Percentiles rank a stretch among this genome's conserved stretches.
Conservation (phyloP, 2,888 invertebrate genomes). For the Gari tellinella region DNA sequence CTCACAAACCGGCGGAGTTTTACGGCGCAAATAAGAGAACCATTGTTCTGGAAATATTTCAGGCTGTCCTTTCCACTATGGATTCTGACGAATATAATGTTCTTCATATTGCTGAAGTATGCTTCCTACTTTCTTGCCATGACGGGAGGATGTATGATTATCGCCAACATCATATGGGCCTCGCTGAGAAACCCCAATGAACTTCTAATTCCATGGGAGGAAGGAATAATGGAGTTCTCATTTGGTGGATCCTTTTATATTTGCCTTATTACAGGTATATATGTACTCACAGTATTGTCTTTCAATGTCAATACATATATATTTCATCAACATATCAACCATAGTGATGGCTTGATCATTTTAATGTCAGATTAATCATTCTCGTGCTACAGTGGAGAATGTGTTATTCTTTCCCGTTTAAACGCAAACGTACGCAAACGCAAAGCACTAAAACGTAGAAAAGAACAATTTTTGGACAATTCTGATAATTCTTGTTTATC, state of each 20-base stretch:
- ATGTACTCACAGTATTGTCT: too few species aligned
- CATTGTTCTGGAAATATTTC: slow-evolving; percentile 1
- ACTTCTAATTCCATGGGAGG: slow-evolving; percentile 85
- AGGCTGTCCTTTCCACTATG: slow-evolving; percentile 87
- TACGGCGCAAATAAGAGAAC: background rate
- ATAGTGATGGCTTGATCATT: too few species aligned
- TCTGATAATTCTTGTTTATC: too few species aligned
- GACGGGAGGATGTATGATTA: slow-evolving; percentile 86
- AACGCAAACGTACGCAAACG: too few species aligned
- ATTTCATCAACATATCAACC: too few species aligned
- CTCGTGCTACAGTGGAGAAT: too few species aligned
- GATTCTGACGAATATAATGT: slow-evolving; percentile 86
- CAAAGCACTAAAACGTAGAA: too few species aligned
- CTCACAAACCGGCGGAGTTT: background rate
- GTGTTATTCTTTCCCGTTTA: too few species aligned
- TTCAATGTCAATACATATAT: too few species aligned
- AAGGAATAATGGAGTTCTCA: slow-evolving; percentile 82
- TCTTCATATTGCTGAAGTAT: slow-evolving; percentile 86
- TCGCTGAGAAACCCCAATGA: slow-evolving; percentile 86
- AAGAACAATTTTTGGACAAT: too few species aligned
- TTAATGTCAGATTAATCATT: too few species aligned
- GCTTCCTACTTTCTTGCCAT: slow-evolving; percentile 86
- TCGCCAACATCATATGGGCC: slow-evolving; percentile 86
- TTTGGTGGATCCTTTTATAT: slow-evolving; percentile 87
- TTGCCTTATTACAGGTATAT: slow-evolving; percentile 85